These are phyloP conservation scores for Lycaena phlaeas DNA, from an alignment of 2,888 invertebrate species.

Conservation along the genomic window DNA sequence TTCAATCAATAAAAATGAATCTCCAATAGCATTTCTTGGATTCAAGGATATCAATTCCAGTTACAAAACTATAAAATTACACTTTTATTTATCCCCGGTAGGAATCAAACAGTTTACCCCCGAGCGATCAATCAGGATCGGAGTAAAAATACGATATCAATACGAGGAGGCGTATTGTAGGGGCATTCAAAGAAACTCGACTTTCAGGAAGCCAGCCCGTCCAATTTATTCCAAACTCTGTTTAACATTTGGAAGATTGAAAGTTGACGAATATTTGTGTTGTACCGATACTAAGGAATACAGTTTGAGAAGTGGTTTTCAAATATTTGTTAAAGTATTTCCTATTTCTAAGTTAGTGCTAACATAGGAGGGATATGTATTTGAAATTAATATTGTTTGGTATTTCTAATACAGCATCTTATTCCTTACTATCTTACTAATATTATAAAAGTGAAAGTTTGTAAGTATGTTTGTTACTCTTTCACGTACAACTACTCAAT, in stretches of 20 bases:
- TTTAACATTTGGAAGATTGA: slow-evolving; percentile 6
- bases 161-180: slow-evolving; percentile 14
- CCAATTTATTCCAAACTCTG: slow-evolving; percentile 8
- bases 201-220: slow-evolving; percentile 11
- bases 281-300: background rate
- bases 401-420: too few relatives aligned
- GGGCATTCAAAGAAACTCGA: slow-evolving; percentile 12
- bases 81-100: slow-evolving; percentile 12
- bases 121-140: slow-evolving; percentile 13
- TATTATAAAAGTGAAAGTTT: too few relatives aligned
- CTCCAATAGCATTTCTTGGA: background rate
- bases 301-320: too few relatives aligned
- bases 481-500: too few relatives aligned
- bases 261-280: slow-evolving; percentile 7
- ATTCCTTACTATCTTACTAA: too few relatives aligned
- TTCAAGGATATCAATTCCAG: slow-evolving; percentile 10
- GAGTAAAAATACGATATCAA: slow-evolving; percentile 13
- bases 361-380: too few relatives aligned
- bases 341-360: background rate
- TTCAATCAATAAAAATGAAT: background rate
- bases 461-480: too few relatives aligned
- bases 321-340: background rate
- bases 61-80: slow-evolving; percentile 15
- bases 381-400: too few relatives aligned
- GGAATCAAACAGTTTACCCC: slow-evolving; percentile 14